These are phyloP conservation scores for Lindbergichthys nudifrons DNA, from an alignment of 2,797 vertebrate species.

Conservation along the genomic window DNA sequence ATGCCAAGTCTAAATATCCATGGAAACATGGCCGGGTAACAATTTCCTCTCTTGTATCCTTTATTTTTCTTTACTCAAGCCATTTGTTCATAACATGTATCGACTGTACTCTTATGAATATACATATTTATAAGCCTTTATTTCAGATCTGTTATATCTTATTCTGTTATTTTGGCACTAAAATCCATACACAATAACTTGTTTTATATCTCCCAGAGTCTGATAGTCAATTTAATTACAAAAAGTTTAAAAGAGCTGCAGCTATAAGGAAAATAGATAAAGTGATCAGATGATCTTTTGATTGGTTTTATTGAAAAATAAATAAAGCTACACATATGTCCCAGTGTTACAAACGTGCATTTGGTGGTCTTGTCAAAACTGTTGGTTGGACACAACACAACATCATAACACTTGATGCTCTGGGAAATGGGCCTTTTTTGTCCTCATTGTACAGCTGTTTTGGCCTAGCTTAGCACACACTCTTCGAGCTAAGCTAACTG, in stretches of 20 bases:
- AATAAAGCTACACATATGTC: too few relatives aligned
- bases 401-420: neutral
- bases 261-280: neutral
- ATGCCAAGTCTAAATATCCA: slow-evolving; percentile 38
- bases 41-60: neutral
- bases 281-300: too few relatives aligned
- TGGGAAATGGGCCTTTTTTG: neutral
- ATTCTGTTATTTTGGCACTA: neutral
- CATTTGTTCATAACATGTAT: neutral
- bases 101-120: neutral
- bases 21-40: slow-evolving; percentile 27
- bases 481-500: neutral
- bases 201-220: neutral
- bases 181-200: too few relatives aligned
- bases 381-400: neutral
- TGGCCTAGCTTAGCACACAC: too few relatives aligned
- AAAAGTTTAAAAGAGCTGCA: neutral
- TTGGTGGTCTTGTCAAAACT: neutral
- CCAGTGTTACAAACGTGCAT: too few relatives aligned
- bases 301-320: too few relatives aligned
- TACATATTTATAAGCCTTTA: neutral
- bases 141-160: neutral
- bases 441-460: neutral
- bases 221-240: neutral
- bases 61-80: neutral